Conservation (phyloP, 2,797 vertebrate genomes). For the Darevskia mixta region DNA sequence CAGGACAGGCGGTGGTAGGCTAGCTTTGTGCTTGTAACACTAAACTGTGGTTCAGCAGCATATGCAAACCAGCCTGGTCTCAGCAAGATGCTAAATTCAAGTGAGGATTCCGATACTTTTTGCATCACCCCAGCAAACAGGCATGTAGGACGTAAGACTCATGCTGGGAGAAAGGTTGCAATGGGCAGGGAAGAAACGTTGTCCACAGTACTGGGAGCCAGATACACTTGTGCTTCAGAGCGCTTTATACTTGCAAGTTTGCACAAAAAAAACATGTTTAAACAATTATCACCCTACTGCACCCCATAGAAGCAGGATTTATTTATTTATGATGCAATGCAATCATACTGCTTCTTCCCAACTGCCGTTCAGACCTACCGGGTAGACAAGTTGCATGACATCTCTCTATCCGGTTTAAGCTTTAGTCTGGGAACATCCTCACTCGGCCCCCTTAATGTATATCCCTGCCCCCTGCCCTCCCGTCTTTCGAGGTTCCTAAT, state of each 20-base stretch:
- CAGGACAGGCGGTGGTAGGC: not conserved
- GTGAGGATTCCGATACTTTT: not conserved
- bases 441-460: not conserved
- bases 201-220: not conserved
- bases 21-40: not conserved
- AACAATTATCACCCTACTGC: too few species aligned
- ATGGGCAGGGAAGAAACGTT: not conserved
- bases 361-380: not conserved
- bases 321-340: not conserved
- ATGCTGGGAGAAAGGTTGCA: not conserved
- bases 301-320: not conserved
- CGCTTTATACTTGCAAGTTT: not conserved
- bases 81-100: not conserved
- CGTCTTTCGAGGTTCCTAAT: slow-evolving; percentile 35
- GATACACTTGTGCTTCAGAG: not conserved
- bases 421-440: not conserved
- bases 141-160: not conserved
- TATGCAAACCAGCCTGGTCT: not conserved
- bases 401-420: not conserved
- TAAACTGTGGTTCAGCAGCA: not conserved
- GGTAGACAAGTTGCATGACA: not conserved
- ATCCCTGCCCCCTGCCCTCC: not conserved
- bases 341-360: not conserved
- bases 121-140: not conserved
- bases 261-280: not conserved